A percentile compares a stretch with the other conserved stretches of the same genome.
Evolutionary conservation across 2,797 vertebrate species (phyloP).

Genomic region (Pangasius mekongensis): DNA sequence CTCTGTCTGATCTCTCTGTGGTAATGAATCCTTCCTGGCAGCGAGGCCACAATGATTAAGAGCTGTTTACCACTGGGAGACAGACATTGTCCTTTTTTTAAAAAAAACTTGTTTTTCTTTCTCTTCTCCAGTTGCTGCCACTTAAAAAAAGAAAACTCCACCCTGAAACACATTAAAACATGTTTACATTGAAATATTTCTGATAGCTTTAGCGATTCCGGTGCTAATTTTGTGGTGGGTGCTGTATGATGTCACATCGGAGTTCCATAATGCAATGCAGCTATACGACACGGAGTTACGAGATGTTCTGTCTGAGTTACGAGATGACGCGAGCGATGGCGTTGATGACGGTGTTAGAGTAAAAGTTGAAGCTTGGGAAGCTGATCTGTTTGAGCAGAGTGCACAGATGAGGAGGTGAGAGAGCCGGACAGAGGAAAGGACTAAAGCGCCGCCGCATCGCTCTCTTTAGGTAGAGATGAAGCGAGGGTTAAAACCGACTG

Average conservation of each 20-base stretch:
- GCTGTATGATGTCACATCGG: background rate
- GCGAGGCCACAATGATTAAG: slow-evolving; percentile 37
- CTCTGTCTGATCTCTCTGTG: background rate
- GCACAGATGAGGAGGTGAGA: background rate
- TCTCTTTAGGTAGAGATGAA: background rate
- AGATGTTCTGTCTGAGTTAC: background rate
- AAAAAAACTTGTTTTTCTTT: slow-evolving; percentile 16
- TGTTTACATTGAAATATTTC: background rate
- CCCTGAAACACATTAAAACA: background rate
- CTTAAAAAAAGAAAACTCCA: background rate
- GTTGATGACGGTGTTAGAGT: background rate
- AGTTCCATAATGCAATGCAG: background rate
- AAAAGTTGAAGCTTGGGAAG: background rate
- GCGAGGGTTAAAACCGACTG: background rate
- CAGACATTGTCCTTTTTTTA: slow-evolving; percentile 43
- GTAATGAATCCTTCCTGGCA: slow-evolving; percentile 37
- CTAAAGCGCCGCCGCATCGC: background rate
- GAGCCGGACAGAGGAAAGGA: background rate
- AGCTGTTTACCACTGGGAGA: slow-evolving; percentile 42
- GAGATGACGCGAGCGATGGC: background rate
- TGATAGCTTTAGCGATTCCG: no score
- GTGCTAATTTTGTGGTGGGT: background rate
- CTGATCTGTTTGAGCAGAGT: background rate
- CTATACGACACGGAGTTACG: background rate
- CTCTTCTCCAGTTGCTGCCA: slow-evolving; percentile 12